Conservation (phyloP, 2,888 invertebrate species). For the Automeris io region DNA sequence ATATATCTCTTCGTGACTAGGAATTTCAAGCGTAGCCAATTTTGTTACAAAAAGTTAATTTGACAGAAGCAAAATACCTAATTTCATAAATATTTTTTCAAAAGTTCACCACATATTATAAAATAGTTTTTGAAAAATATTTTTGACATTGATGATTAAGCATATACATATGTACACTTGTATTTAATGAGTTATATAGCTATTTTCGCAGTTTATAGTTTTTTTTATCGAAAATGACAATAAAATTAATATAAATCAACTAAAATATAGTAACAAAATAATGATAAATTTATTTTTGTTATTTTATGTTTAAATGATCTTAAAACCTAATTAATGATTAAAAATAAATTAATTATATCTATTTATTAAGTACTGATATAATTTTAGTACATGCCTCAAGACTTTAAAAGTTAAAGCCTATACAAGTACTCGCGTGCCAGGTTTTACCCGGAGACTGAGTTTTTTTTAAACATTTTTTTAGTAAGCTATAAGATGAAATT, state of each 20-base stretch:
- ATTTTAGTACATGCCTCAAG: conserved; percentile 64
- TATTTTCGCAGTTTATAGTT: conserved; percentile 42
- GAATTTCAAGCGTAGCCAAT: conserved; percentile 53
- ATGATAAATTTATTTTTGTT: conserved; percentile 30
- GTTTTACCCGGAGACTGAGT: not conserved
- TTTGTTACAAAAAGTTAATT: conserved; percentile 27
- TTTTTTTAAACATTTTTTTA: not conserved
- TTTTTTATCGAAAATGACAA: conserved; percentile 26
- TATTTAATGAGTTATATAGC: conserved; percentile 45
- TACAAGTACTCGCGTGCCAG: conserved; percentile 59
- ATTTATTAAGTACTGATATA: conserved; percentile 46
- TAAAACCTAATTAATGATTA: conserved; percentile 57
- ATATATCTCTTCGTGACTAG: conserved; percentile 68
- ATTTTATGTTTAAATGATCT: conserved; percentile 39
- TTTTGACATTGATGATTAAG: conserved; percentile 28
- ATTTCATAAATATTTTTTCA: conserved; percentile 24
- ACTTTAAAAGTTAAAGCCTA: conserved; percentile 72
- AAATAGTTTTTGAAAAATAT: not conserved
- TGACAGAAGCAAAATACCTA: conserved; percentile 29
- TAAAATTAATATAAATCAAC: conserved; percentile 19
- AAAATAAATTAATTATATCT: conserved; percentile 56
- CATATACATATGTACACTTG: conserved; percentile 49
- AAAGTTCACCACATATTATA: not conserved
- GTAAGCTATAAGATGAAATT: conserved; percentile 19
- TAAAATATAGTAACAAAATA: conserved; percentile 21